Evolutionary conservation across 2,797 vertebrate species (phyloP), one percentile per base, ranked within the genome.

Genomic region (Poecilia velifera): DNA sequence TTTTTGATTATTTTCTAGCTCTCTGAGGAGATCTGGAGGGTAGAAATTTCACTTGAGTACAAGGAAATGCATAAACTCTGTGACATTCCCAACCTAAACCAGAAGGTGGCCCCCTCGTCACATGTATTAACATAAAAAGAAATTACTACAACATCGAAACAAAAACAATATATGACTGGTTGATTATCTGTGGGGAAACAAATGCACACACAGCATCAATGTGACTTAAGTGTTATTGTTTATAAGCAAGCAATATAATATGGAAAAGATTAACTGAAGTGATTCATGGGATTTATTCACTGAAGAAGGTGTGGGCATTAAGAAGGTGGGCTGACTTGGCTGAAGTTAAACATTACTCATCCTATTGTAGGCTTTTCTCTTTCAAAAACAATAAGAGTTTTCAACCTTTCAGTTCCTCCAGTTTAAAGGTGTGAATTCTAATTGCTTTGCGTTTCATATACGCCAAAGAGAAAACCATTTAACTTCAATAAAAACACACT

Each of bases 221-320:
- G 74, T 82, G 51, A 43, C 16, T 64, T 20, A 55, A 77, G 36
- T 71, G 76, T 79, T 82, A 64, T 64, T 82, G 45, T 79, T 90
- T 57, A 84, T 81, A 81, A 86, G 5, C 31, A 81, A 66, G 64
- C 59, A 80, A 62, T 18, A 2, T 57, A 28, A 72, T 12, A 45
- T 62, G 73, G 45, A 78, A 75, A 82, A 79, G 57, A 78, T 71
- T 72, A 79, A 81, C 64, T 49, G 16, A 10, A n/a, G 71, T 91
- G 90, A 93, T 77, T 90, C 87, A 91, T 91, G 76, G 81, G 76
- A 87, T 84, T 84, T 49, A 86, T 55, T 87, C 86, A 87, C 47
- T 83, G 78, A 82, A 49, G 45, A 79, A 55, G 76, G 76, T 83
- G 88, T 88, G 84, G 86, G 88, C 76, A 75, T 49, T 66, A 74